Evolutionary conservation across 92 coral and sea anemone genomes (phyloP).

Genomic region (Paramuricea clavata): DNA sequence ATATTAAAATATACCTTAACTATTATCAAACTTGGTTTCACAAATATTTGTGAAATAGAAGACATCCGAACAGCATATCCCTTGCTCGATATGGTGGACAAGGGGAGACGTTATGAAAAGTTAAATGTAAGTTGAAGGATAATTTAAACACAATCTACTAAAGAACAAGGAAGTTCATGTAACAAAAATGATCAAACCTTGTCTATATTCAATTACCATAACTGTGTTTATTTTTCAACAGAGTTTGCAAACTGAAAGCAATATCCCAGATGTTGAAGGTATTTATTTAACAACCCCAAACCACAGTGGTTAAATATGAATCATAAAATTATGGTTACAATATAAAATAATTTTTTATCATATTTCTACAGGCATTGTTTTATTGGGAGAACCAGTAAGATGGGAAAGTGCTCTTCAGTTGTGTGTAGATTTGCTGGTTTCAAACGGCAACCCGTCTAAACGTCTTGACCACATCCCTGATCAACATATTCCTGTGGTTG

Average conservation of each 20-base stretch:
- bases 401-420: constrained; percentile 85
- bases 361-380: constrained; percentile 56
- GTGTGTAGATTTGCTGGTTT: constrained; percentile 69
- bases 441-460: constrained; percentile 70
- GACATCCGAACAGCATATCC: constrained; percentile 76
- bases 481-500: constrained; percentile 73
- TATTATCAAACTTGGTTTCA: constrained; percentile 72
- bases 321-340: too few species aligned
- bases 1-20: constrained; percentile 25
- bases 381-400: constrained; percentile 82
- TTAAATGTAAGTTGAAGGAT: constrained; percentile 26
- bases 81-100: constrained; percentile 78
- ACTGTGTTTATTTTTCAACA: background rate
- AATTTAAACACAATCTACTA: too few species aligned
- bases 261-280: constrained; percentile 62
- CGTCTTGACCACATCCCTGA: constrained; percentile 2
- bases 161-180: background rate
- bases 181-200: background rate
- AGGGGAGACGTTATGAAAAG: constrained; percentile 57
- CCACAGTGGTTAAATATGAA: too few species aligned
- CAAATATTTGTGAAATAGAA: constrained; percentile 72
- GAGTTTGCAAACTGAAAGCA: constrained; percentile 19
- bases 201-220: background rate
- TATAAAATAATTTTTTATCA: background rate
- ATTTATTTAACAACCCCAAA: too few species aligned